phyloP scores from a whole-genome alignment of 2,113 vertebrate genomes.

The Oxyruncus cristatus region DNA sequence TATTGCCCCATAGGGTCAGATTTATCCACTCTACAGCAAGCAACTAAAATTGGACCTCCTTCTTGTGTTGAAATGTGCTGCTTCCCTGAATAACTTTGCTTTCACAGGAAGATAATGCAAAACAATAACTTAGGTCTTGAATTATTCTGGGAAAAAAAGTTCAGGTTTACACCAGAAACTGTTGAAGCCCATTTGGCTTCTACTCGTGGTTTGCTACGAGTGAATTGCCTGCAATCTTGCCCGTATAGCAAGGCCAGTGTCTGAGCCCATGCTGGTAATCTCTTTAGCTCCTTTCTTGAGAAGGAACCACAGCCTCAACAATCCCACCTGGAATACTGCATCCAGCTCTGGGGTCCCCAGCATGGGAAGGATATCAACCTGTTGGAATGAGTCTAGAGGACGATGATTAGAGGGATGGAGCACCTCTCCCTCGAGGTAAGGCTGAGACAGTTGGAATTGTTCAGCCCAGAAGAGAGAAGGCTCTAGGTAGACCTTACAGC shows the following conservation, averaged over 20 bases:
- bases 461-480: neutral
- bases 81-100: neutral
- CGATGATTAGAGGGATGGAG: neutral
- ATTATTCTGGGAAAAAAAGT: neutral
- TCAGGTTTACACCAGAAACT: neutral
- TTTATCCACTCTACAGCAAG: neutral
- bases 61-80: neutral
- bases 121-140: neutral
- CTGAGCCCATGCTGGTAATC: neutral
- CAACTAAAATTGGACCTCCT: neutral
- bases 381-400: neutral
- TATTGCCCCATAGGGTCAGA: neutral
- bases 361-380: neutral
- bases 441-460: neutral
- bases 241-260: neutral
- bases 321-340: neutral
- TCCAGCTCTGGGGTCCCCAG: neutral
- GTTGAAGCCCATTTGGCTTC: neutral
- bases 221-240: neutral
- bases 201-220: neutral
- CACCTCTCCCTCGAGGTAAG: neutral
- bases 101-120: neutral
- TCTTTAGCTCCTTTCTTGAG: neutral
- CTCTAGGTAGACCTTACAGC: neutral
- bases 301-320: neutral